phyloP scores from a whole-genome alignment of 2,888 invertebrate genomes.

The Xestia rhomboidea region DNA sequence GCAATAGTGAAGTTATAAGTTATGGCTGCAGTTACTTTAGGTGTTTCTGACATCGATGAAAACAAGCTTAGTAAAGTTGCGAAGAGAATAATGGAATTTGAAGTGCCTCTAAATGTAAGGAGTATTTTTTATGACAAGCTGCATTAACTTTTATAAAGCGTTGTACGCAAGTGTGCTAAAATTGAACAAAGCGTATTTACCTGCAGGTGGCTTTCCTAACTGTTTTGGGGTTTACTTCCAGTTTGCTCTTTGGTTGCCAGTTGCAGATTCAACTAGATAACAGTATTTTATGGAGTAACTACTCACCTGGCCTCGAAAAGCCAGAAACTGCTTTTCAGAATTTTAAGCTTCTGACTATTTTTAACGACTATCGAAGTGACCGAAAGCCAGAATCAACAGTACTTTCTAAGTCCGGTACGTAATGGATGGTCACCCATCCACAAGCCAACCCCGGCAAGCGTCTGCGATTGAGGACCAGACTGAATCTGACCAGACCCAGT shows the following conservation, averaged over 20 bases:
- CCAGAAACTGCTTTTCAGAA: neutral
- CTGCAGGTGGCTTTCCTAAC: too few species aligned
- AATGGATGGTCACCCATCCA: too few species aligned
- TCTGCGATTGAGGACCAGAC: conserved; percentile 76
- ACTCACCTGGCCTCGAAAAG: neutral
- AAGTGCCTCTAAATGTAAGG: neutral
- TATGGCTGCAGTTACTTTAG: neutral
- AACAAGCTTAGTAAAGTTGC: neutral
- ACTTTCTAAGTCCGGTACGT: neutral
- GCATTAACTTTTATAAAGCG: too few species aligned
- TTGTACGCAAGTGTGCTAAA: too few species aligned
- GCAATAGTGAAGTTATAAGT: conserved; percentile 22
- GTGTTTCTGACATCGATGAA: conserved; percentile 8
- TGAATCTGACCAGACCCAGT: conserved; percentile 80
- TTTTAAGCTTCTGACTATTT: too few species aligned
- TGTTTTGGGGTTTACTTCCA: neutral
- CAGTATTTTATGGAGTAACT: neutral
- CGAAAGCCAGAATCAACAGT: neutral
- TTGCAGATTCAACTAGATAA: neutral
- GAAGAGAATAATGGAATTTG: neutral
- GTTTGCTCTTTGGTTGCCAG: neutral
- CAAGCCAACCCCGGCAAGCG: neutral
- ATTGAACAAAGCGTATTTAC: too few species aligned
- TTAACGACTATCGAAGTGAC: neutral
- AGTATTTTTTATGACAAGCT: too few species aligned